Conservation (phyloP, 2,797 vertebrate species). For the Cynopterus sphinx region DNA sequence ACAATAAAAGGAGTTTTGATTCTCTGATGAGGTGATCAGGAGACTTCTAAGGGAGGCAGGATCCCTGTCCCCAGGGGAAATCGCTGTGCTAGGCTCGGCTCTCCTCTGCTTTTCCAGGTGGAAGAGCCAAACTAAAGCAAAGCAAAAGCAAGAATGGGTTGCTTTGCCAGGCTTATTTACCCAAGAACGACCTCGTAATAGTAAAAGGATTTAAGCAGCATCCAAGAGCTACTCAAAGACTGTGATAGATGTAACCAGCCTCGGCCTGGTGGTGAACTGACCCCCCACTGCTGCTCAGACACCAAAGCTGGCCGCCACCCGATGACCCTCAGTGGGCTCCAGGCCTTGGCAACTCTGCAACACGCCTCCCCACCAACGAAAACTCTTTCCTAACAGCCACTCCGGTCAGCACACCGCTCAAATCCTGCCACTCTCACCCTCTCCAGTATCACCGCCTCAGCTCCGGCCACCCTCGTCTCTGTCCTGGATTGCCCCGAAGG, state of each 20-base stretch:
- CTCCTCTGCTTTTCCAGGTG: not conserved
- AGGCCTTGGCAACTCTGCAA: not conserved
- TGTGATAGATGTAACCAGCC: not conserved
- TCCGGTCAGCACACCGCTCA: fast-evolving
- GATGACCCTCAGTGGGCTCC: fast-evolving
- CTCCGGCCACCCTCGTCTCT: not conserved
- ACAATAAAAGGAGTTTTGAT: not conserved
- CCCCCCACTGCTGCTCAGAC: fast-evolving
- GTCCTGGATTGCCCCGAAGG: not conserved
- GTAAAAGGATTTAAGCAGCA: not conserved
- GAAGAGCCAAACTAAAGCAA: not conserved
- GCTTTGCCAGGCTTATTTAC: too few relatives aligned
- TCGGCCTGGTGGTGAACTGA: fast-evolving
- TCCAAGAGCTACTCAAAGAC: not conserved
- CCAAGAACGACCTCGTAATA: not conserved
- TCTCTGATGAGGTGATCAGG: not conserved
- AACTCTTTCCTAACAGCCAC: fast-evolving
- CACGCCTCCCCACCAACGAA: not conserved
- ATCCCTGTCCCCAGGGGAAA: not conserved
- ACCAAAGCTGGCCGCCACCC: too few relatives aligned
- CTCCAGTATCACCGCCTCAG: not conserved
- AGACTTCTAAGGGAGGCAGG: not conserved
- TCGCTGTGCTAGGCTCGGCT: not conserved
- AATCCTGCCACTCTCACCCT: not conserved
- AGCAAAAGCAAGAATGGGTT: not conserved